phyloP scores from a whole-genome alignment of 2,888 invertebrate genomes.

The Ochlodes sylvanus region DNA sequence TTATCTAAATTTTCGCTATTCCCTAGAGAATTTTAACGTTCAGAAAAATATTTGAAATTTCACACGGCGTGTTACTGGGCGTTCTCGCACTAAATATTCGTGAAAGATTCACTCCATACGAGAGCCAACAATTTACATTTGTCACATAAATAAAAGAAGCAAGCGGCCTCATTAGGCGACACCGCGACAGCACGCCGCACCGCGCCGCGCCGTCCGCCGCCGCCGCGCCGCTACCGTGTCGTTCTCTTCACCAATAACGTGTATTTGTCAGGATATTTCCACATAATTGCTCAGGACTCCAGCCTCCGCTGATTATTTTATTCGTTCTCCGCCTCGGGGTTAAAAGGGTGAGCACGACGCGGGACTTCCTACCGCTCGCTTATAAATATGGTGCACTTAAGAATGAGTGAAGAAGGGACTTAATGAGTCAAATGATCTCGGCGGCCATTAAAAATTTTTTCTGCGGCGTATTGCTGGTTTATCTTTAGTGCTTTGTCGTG shows the following conservation, averaged over 20 bases:
- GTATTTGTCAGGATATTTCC: slow-evolving; percentile 70
- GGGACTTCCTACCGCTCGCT: slow-evolving; percentile 49
- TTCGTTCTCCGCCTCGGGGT: slow-evolving; percentile 60
- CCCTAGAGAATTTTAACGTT: slow-evolving; percentile 42
- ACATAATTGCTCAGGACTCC: slow-evolving; percentile 63
- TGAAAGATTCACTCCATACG: slow-evolving; percentile 63
- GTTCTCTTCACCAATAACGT: slow-evolving; percentile 61
- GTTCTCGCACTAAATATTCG: slow-evolving; percentile 70
- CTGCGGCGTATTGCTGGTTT: slow-evolving; percentile 48
- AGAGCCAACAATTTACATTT: slow-evolving; percentile 72
- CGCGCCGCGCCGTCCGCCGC: slow-evolving; percentile 42
- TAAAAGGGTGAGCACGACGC: slow-evolving; percentile 63
- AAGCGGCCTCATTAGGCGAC: slow-evolving; percentile 75
- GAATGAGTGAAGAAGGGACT: slow-evolving; percentile 38
- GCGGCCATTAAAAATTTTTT: slow-evolving; percentile 50
- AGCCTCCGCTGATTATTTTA: slow-evolving; percentile 59
- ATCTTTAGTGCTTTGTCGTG: slow-evolving; percentile 50
- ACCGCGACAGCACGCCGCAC: slow-evolving; percentile 52
- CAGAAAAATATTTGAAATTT: slow-evolving; percentile 70
- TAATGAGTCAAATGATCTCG: slow-evolving; percentile 44
- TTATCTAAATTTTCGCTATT: slow-evolving; percentile 14
- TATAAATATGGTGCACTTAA: slow-evolving; percentile 43
- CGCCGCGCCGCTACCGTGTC: slow-evolving; percentile 53
- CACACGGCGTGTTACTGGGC: slow-evolving; percentile 58
- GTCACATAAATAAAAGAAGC: slow-evolving; percentile 80